These are phyloP conservation scores for Chromis chromis DNA, from an alignment of 2,797 vertebrate genomes.

Conservation along the genomic window DNA sequence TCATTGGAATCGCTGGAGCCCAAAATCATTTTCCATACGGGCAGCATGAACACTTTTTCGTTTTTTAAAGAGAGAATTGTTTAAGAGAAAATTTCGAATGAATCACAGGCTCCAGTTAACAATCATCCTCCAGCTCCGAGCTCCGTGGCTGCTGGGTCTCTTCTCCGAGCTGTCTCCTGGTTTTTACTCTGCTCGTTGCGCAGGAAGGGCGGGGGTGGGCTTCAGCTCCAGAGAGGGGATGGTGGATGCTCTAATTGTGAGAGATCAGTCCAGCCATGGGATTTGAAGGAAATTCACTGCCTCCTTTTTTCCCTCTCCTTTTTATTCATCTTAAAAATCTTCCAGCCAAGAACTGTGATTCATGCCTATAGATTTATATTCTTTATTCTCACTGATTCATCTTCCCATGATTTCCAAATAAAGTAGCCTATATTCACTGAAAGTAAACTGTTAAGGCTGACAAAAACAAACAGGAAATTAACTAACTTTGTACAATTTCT, in stretches of 20 bases:
- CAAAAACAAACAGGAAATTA: background rate
- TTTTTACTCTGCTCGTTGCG: constrained; percentile 47
- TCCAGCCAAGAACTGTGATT: background rate
- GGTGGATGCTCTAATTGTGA: constrained; percentile 50
- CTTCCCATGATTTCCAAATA: background rate
- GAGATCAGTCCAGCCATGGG: constrained; percentile 11
- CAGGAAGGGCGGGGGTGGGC: constrained; percentile 62
- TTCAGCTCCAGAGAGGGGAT: constrained; percentile 35
- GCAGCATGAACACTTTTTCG: constrained; percentile 40
- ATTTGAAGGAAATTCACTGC: constrained; percentile 5
- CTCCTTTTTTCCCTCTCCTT: background rate
- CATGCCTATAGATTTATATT: background rate
- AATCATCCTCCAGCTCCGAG: constrained; percentile 52
- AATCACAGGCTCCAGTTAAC: constrained; percentile 49
- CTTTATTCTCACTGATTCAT: background rate
- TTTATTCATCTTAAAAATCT: background rate
- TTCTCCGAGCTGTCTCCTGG: constrained; percentile 51
- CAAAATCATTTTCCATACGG: constrained; percentile 39
- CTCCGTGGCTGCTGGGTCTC: constrained; percentile 51
- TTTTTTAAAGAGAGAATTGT: background rate
- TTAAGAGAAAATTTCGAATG: constrained; percentile 26
- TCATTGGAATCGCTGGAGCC: constrained; percentile 49
- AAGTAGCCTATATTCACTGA: background rate
- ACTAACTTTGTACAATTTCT: too few relatives aligned
- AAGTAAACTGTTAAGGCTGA: background rate